phyloP scores from a whole-genome alignment of 2,888 invertebrate species.

The Orthosia gracilis region DNA sequence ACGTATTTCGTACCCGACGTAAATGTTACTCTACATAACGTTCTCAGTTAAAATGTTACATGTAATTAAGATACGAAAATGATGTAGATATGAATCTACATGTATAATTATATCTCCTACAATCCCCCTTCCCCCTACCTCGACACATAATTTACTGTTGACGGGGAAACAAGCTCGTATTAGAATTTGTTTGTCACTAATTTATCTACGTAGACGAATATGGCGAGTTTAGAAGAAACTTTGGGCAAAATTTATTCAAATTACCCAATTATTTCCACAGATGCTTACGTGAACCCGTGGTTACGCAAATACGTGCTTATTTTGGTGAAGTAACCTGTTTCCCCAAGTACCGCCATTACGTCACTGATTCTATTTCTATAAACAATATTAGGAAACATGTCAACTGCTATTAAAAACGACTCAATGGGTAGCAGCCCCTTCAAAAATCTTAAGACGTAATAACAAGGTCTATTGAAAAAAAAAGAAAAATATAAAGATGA shows the following conservation, averaged over 20 bases:
- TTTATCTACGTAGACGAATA: constrained; percentile 40
- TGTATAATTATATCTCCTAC: constrained; percentile 43
- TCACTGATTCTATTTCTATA: constrained; percentile 31
- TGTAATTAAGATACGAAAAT: constrained; percentile 51
- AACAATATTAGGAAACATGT: constrained; percentile 32
- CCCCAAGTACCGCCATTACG: constrained; percentile 29
- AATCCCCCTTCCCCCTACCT: constrained; percentile 9
- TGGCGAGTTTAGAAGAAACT: constrained; percentile 34
- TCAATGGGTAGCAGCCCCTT: constrained; percentile 34
- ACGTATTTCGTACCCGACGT: constrained; percentile 24
- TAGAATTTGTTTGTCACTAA: constrained; percentile 36
- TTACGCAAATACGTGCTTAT: constrained; percentile 43
- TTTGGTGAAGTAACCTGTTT: constrained; percentile 40
- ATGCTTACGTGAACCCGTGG: constrained; percentile 23
- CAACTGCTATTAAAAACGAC: constrained; percentile 33
- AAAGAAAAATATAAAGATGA: constrained; percentile 33
- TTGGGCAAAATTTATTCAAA: constrained; percentile 33
- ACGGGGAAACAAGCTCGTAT: constrained; percentile 22
- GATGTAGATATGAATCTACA: constrained; percentile 31
- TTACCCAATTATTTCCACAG: constrained; percentile 37
- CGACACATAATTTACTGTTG: constrained; percentile 23
- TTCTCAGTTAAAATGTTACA: constrained; percentile 32
- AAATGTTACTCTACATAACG: constrained; percentile 19
- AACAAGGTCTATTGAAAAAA: constrained; percentile 21
- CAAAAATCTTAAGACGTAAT: constrained; percentile 47